Evolutionary conservation across 2,888 invertebrate genomes (phyloP), one percentile per base, ranked within the genome.

Genomic region (Dryomyza anilis): DNA sequence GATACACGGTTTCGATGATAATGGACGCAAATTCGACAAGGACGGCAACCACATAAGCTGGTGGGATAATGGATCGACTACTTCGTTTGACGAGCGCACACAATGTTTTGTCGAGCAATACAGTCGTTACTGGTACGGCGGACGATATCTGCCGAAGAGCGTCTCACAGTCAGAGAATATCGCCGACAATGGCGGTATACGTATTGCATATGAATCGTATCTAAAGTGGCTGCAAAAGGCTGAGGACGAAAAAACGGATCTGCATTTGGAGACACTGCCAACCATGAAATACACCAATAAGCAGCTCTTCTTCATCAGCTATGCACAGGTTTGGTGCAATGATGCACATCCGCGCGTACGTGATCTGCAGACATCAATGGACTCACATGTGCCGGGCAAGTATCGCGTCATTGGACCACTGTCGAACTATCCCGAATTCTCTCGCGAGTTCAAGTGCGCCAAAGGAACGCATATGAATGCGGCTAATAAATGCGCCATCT

Each of bases 141-240:
- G 74, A 1, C 69, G 65, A 0, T 59, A 23, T 3, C 53, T 80
- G 7, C 77, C 79, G 1, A 70, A 71, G 30, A 71, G 73, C n/a
- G 69, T 63, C 0, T 64, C 69, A 0, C 79, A 81, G 39, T 70
- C 75, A 21, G 81, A 82, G 64, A 79, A 82, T 57, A 77, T 81
- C 50, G 81, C 83, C 30, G 83, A 82, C 27, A 81, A 79, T 63
- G 82, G 79, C 0, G 83, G 78, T 6, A 19, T 82, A 8, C 76
- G 78, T 16, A 67, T 81, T 43, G 80, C 81, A 16, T 82, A 76
- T 55, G 68, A 69, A 16, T 79, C 83, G 30, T 81, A 81, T 68
- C 65, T 73, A 14, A 71, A 69, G 6, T 79, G 81, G 80, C 70
- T 73, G 39, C 61, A 74, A 3, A 63, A 72, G 2, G 67, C 66